Evolutionary conservation across 2,888 invertebrate species (phyloP), one percentile per base, ranked within the genome.

Genomic region (Tiliacea citrago): DNA sequence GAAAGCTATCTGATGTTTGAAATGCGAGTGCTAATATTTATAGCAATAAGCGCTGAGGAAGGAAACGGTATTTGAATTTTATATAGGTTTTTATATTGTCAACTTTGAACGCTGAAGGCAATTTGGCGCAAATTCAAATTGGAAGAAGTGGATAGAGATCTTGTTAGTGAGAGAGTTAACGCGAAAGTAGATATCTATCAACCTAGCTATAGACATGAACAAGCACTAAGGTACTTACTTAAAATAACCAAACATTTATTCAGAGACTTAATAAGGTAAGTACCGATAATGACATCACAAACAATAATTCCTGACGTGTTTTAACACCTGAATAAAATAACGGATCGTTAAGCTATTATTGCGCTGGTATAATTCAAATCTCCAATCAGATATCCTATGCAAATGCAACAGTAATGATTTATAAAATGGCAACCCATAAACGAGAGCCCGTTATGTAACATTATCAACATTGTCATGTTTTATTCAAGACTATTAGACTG

Each of bases 361-460:
- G 62, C 58, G 21, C 55, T 67, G 49, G 71, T 51, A 68, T 63
- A 76, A 82, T 82, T 79, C 79, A 82, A 82, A 84, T 88, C 85
- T 86, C 72, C 73, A 83, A 86, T 86, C 86, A 81, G 84, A 88
- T 88, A 83, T 69, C 55, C 67, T 79, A 85, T 85, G 85, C 81
- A 84, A 88, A 89, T 86, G 82, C 78, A 61, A 76, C 69, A 73
- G 74, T 85, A 81, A 88, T 87, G 84, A 88, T 89, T 86, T 86
- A 89, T 85, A 87, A 88, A 90, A 87, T 86, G 77, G 82, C 84
- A 84, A 70, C 51, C 77, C 66, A 73, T 77, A 83, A 83, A 75
- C 68, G 76, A 82, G 75, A 75, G 80, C 83, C 86, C 81, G 88
- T 89, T 90, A 87, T 80, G 83, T 85, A 90, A 90, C 76, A 76